A percentile compares a stretch with the other conserved stretches of the same genome.
These are phyloP conservation scores for Vanacampus margaritifer DNA, from an alignment of 2,113 vertebrate species.

Conservation along the genomic window DNA sequence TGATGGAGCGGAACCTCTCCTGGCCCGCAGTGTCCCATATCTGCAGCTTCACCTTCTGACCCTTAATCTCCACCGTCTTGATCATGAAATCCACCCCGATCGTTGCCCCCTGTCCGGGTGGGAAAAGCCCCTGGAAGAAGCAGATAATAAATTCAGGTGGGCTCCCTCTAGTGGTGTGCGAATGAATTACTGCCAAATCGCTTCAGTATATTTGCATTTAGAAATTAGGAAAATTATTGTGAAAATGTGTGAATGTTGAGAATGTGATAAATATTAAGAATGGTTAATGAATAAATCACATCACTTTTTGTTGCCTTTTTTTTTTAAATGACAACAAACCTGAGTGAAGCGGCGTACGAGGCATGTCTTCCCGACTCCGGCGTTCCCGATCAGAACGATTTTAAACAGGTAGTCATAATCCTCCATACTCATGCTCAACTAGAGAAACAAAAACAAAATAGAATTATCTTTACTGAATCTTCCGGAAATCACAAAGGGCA, in stretches of 20 bases:
- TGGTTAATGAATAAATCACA: background rate
- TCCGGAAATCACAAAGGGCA: no score
- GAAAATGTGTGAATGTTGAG: no score
- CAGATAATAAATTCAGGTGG: background rate
- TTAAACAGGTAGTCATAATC: constrained; percentile 99
- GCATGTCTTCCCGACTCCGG: constrained; percentile 99
- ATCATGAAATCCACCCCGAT: constrained; percentile 99
- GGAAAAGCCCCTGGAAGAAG: constrained; percentile 88
- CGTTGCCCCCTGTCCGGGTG: constrained; percentile 96
- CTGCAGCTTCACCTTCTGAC: constrained; percentile 98
- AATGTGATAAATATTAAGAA: no score
- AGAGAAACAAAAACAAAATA: constrained; percentile 18
- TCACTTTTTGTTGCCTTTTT: no score
- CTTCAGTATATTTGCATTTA: no score
- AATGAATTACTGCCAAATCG: no score
- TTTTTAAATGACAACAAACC: constrained; percentile 71
- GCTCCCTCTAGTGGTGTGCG: background rate
- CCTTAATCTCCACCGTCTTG: constrained; percentile 98
- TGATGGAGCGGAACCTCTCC: constrained; percentile 97
- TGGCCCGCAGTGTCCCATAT: constrained; percentile 99
- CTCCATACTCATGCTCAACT: constrained; percentile 97
- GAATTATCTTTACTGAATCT: no score
- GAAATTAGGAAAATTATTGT: no score
- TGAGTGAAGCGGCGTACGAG: constrained; percentile 97
- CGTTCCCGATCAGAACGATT: constrained; percentile 99